Percentiles rank a stretch among this genome's conserved stretches.
Evolutionary conservation across 2,113 vertebrate species (phyloP).

Genomic region (Toxotes chatareus): DNA sequence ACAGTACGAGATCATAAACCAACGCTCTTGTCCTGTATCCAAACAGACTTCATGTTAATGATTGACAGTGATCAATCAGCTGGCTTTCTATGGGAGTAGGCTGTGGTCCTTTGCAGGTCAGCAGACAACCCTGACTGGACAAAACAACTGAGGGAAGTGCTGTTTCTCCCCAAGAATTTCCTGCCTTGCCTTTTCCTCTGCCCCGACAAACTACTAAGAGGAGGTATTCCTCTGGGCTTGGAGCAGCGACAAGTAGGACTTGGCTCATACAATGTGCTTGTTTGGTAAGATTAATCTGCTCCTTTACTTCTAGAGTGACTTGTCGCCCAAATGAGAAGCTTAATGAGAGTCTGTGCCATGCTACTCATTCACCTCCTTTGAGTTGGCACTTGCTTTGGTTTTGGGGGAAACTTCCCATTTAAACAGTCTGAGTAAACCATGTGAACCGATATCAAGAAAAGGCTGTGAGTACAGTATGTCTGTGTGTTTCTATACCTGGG

Average conservation of each 20-base stretch:
- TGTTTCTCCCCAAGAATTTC: conserved; percentile 76
- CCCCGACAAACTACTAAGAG: conserved; percentile 37
- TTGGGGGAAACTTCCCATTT: not conserved
- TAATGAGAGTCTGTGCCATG: conserved; percentile 14
- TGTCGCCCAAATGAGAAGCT: conserved; percentile 39
- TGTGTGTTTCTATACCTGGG: too few species aligned
- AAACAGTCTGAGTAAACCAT: not conserved
- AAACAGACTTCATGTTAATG: not conserved
- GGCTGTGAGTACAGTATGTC: not conserved
- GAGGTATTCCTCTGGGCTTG: conserved; percentile 32
- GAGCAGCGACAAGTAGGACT: conserved; percentile 10
- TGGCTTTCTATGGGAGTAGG: not conserved
- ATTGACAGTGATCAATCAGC: conserved; percentile 11
- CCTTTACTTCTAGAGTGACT: conserved; percentile 14
- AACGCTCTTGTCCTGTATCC: too few species aligned
- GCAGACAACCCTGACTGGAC: conserved; percentile 54
- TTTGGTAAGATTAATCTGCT: conserved; percentile 44
- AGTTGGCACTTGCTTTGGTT: not conserved
- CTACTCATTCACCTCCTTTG: conserved; percentile 9
- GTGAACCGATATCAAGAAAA: not conserved
- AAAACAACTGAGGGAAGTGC: conserved; percentile 74
- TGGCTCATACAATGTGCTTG: conserved; percentile 24
- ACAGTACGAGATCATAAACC: too few species aligned
- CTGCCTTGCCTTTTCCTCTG: conserved; percentile 82
- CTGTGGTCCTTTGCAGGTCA: conserved; percentile 8